Conservation (phyloP, 1,140 invertebrate species). For the Heliconius himera region DNA sequence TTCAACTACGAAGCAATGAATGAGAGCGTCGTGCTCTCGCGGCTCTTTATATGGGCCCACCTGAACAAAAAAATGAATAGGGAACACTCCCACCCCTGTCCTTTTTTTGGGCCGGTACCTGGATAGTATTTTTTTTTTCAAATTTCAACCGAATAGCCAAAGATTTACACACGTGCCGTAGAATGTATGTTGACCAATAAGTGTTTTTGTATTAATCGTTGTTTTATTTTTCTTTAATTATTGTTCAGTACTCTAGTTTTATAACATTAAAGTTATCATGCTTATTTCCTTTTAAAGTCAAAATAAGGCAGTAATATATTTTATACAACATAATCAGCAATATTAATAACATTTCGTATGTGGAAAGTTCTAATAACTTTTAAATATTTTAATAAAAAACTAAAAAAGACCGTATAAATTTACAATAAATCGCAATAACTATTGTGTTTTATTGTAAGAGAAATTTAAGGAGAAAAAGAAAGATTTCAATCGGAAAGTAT, state of each 20-base stretch:
- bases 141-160: slow-evolving; percentile 43
- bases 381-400: too few species aligned
- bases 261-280: not conserved
- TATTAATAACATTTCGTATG: not conserved
- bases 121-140: slow-evolving; percentile 52
- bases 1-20: slow-evolving; percentile 55
- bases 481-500: too few species aligned
- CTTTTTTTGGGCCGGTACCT: slow-evolving; percentile 69
- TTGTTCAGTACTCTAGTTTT: not conserved
- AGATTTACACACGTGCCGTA: slow-evolving; percentile 69
- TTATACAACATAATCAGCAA: not conserved
- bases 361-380: too few species aligned
- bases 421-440: too few species aligned
- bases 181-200: slow-evolving; percentile 58
- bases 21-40: slow-evolving; percentile 52
- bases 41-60: slow-evolving; percentile 62
- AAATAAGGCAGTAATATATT: not conserved
- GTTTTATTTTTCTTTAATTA: not conserved
- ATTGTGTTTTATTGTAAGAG: too few species aligned
- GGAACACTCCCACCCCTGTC: slow-evolving; percentile 67
- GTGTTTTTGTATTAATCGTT: slow-evolving; percentile 17
- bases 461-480: too few species aligned
- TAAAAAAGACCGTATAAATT: too few species aligned
- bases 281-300: not conserved
- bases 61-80: slow-evolving; percentile 71